Base-by-base conservation (phyloP, 2,797 vertebrate species). In the Premnoplex brunnescens region DNA sequence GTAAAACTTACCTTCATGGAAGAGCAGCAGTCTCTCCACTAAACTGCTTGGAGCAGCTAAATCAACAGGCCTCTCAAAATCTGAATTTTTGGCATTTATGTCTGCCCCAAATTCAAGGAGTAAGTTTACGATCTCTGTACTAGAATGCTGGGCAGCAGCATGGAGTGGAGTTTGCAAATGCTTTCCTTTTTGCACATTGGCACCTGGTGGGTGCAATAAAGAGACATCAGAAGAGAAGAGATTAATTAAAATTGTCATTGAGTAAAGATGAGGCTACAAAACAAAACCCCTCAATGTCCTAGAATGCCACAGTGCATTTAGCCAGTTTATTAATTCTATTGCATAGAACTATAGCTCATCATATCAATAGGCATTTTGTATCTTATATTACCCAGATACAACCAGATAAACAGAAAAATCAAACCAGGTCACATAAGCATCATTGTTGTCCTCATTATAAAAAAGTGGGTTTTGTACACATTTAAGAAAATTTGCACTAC, bases 21-120 rank as follows among this genome's bases (percentile, higher is more conserved):
- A 96, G 82, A 99, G 97, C 34, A 99, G 96, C 81, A 98, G 95
- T 52, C 98, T 98, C 95, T 99, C 99, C 64, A 99, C 98, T 75
- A 97, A 85, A 93, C 99, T 98, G 95, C 98, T 98, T n/a, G 99
- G 98, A 36, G 98, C 97, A 86, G 99, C 98, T 73, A 99, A 97
- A 23, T 99, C 99, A 24, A 99, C 97, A 7, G 99, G 98, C 77
- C 99, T 97, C 97, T 99, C 98, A 72, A 98, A 98, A 59, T 99
- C 99, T 60, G 97, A 97, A 94, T 99, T 99, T 94, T 98, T 98
- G 93, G 98, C 98, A 49, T 99, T 99, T 91, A 99, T 98, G 75
- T 99, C 98, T 3, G 99, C 99, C 46, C 99, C 99, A 92, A 99
- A 99, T 85, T 99, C 99, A 85, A 99, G 97, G 91, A 99, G 98